Evolutionary conservation across 2,113 vertebrate genomes (phyloP).

Genomic region (Calyptomena viridis): DNA sequence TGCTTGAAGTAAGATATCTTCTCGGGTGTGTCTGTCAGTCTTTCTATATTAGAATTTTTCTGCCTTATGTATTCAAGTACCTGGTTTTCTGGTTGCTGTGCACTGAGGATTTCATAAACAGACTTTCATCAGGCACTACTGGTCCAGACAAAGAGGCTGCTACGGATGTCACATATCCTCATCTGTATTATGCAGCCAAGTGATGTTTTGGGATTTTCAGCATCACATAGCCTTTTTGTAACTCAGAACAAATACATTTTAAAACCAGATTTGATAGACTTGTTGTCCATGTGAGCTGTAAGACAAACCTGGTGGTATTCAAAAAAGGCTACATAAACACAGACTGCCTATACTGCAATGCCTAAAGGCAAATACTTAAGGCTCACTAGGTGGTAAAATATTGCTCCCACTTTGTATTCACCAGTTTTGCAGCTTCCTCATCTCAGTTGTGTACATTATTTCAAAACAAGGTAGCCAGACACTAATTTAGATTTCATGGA

Average conservation of each 20-base stretch:
- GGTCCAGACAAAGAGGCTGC: neutral
- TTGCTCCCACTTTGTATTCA: neutral
- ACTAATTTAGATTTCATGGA: neutral
- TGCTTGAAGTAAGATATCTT: neutral
- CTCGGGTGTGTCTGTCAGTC: neutral
- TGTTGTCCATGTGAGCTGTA: neutral
- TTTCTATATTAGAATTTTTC: neutral
- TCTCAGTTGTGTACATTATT: neutral
- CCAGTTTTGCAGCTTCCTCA: neutral
- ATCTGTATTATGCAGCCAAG: neutral
- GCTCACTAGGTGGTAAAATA: neutral
- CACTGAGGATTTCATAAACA: neutral
- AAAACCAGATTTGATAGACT: neutral
- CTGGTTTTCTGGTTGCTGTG: neutral
- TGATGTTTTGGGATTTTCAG: neutral
- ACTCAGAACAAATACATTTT: neutral
- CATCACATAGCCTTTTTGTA: neutral
- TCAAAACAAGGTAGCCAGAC: neutral
- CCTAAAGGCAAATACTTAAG: neutral
- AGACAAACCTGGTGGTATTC: neutral
- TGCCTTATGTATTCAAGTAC: neutral
- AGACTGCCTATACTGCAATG: neutral
- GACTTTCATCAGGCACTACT: neutral
- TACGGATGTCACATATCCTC: neutral
- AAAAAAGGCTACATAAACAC: neutral